Evolutionary conservation across 2,888 invertebrate genomes (phyloP), one percentile per base, ranked within the genome.

Genomic region (Latheticus oryzae): DNA sequence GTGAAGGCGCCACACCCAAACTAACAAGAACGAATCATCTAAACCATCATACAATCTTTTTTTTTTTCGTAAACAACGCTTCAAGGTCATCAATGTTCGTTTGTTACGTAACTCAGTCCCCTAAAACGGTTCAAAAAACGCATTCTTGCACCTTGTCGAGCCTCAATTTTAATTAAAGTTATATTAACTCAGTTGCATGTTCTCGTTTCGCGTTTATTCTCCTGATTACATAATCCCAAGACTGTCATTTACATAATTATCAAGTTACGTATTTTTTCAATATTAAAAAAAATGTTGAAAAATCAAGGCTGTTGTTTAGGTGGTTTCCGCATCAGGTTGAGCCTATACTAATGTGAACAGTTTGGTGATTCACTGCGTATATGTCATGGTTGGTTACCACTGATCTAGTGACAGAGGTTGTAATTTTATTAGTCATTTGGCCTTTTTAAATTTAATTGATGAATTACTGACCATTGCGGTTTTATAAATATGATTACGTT

Each of bases 171-270:
- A 24, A 24, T 24, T 24, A 19, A 3, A n/a, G n/a, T n/a, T n/a
- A n/a, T n/a, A n/a, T n/a, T n/a, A n/a, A 13, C 33, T 16, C 33
- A 13, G 16, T 35, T 35, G 17, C 17, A 21, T 9, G 37, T 37
- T n/a, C 26, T 9, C 9, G 16, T 8, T 16, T 37, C 19, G 19
- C 11, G 16, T 38, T 38, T 23, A 23, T 45, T 45, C 21, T 45
- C 21, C 19, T 16, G 21, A 45, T 45, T 45, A 32, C 45, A 21
- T 15, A 45, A 45, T 45, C 45, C 28, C 45, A 30, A 30, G 45
- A 17, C 11, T 4, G 17, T 17, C 45, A 30, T 45, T 45, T 45
- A 30, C 45, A 45, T 45, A 45, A 45, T 45, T 30, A 45, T 45
- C 30, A n/a, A n/a, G n/a, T n/a, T n/a, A n/a, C n/a, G 45, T 30